Base-by-base conservation (phyloP, 2,797 vertebrate genomes). In the Aselliscus stoliczkanus region DNA sequence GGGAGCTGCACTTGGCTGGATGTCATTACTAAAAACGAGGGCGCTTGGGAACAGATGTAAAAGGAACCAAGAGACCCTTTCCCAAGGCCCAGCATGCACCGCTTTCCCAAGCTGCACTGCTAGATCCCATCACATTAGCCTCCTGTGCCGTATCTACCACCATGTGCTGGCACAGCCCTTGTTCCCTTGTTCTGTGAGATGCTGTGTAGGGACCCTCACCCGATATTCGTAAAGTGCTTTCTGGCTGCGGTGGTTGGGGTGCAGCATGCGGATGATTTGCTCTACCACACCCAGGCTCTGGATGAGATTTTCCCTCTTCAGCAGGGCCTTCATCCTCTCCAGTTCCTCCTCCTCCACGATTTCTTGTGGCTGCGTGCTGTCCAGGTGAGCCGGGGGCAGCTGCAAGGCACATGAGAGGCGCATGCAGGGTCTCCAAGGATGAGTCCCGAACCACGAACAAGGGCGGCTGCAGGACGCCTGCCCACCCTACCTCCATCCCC, bases 301-400 rank as follows among this genome's bases (percentile, higher is more conserved):
- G 95, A 99, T 98, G 17, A 98, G 98, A 13, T 97, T 98, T 88
- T 98, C 98, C 10, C 98, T 98, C 80, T 96, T 97, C 37, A 97
- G 69, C 72, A 99, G 97, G 47, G 97, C 97, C 5, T 95, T 96
- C 47, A 98, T 70, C 75, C 98, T 96, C 89, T 96, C 98, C n/a
- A 97, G 92, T 95, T 99, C 98, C 93, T 99, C 98, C 0, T 97
- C 44, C 62, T 98, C 98, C 88, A 98, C 94, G 0, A 99, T 99
- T 7, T 97, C 89, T 90, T 98, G 97, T 34, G 98, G 98, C 31
- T 95, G 96, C 98, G 87, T 98, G 27, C 98, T 98, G 94, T 98
- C 91, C 13, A 97, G 77, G n/a, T 81, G 83, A 4, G 52, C 29
- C 6, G 76, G n/a, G 4, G 56, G 64, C 37, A 47, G 92, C 85